These are phyloP conservation scores for Aegithalos caudatus DNA, from an alignment of 2,113 vertebrate genomes.

Conservation along the genomic window DNA sequence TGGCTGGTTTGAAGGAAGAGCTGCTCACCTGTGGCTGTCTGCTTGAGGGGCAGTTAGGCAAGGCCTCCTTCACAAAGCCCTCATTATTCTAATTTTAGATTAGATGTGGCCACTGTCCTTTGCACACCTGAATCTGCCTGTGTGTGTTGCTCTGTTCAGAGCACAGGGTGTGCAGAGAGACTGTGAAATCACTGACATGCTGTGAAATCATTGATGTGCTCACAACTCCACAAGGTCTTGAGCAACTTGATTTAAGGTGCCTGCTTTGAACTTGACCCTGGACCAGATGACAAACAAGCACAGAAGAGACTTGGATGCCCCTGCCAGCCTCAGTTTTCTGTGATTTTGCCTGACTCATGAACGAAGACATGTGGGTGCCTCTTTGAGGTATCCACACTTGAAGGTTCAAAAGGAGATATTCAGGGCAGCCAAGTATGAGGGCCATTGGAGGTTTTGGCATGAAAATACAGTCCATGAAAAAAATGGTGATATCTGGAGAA, in stretches of 20 bases:
- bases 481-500: background rate
- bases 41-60: background rate
- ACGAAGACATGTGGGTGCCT: accelerated
- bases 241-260: background rate
- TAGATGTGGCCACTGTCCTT: background rate
- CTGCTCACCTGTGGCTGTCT: background rate
- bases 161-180: background rate
- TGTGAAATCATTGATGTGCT: background rate
- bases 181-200: background rate
- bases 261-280: background rate
- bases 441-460: background rate
- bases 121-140: too few species aligned
- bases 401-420: background rate
- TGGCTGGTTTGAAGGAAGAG: background rate
- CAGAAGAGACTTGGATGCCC: accelerated
- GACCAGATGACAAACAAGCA: accelerated
- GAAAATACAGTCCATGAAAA: background rate
- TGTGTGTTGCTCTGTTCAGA: background rate
- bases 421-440: background rate
- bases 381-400: background rate
- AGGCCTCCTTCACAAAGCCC: background rate
- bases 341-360: background rate
- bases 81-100: accelerated
- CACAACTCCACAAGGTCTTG: background rate
- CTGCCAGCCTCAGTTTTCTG: background rate